Evolutionary conservation across 2,888 invertebrate genomes (phyloP).

Genomic region (Chrysina gloriosa): DNA sequence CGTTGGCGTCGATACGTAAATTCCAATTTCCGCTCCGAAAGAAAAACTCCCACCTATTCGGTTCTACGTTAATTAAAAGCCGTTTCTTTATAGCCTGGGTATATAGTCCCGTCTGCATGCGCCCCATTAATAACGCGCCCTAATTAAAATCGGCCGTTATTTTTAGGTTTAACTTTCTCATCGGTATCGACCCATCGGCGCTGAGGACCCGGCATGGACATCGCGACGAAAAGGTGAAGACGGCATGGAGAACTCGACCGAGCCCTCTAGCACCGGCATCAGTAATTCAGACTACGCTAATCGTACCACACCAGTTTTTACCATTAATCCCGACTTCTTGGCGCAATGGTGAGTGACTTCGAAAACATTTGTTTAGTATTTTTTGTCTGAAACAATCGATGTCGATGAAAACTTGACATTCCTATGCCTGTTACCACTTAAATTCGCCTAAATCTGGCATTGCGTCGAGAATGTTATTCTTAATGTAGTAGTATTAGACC

Average conservation of each 20-base stretch:
- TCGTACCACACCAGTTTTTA: slow-evolving; percentile 76
- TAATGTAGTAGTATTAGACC: no score
- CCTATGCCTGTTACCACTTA: no score
- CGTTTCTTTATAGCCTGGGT: neutral
- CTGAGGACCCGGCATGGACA: slow-evolving; percentile 6
- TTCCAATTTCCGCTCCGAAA: neutral
- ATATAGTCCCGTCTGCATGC: neutral
- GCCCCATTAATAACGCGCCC: neutral
- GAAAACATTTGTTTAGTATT: no score
- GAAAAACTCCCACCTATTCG: neutral
- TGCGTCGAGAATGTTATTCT: no score
- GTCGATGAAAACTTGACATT: no score
- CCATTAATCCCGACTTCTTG: slow-evolving; percentile 81
- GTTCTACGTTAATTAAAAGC: slow-evolving; percentile 5
- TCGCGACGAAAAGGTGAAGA: slow-evolving; percentile 32
- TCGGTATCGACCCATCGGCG: slow-evolving; percentile 1
- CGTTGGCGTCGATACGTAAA: no score
- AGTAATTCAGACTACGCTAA: slow-evolving; percentile 69
- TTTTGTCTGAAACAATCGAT: no score
- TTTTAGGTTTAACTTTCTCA: slow-evolving; percentile 16
- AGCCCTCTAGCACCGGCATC: slow-evolving; percentile 51
- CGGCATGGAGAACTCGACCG: slow-evolving; percentile 60
- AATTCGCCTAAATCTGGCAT: no score
- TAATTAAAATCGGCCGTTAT: slow-evolving; percentile 29
- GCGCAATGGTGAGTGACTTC: slow-evolving; percentile 79